Evolutionary conservation across 2,888 invertebrate species (phyloP).

Genomic region (Neelides folsomi): DNA sequence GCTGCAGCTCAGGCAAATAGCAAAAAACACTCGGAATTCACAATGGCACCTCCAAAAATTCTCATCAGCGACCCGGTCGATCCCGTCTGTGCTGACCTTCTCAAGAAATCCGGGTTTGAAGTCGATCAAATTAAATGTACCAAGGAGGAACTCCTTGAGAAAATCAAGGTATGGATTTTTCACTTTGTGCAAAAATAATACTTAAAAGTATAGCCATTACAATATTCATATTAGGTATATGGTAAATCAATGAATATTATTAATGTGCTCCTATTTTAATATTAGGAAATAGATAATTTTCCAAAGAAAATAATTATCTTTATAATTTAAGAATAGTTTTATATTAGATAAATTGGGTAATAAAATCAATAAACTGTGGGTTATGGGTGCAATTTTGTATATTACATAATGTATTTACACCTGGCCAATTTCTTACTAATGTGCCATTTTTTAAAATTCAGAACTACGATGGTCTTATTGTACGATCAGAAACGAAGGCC

Average conservation of each 20-base stretch:
- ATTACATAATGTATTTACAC: not conserved
- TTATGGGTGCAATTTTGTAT: too few relatives aligned
- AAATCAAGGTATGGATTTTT: slow-evolving; percentile 57
- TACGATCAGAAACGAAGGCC: slow-evolving; percentile 88
- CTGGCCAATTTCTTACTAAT: not conserved
- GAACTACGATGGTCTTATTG: slow-evolving; percentile 81
- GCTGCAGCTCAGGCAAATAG: too few relatives aligned
- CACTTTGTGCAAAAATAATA: not conserved
- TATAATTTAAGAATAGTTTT: too few relatives aligned
- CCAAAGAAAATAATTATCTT: too few relatives aligned
- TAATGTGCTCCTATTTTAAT: slow-evolving; percentile 3
- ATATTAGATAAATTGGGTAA: too few relatives aligned
- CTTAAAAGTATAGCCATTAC: not conserved
- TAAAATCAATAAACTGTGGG: too few relatives aligned
- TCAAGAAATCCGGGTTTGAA: slow-evolving; percentile 60
- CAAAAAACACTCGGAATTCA: not conserved
- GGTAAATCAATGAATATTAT: not conserved
- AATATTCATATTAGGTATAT: not conserved
- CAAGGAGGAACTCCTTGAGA: slow-evolving; percentile 62
- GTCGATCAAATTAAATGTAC: slow-evolving; percentile 66
- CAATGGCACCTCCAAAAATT: slow-evolving; percentile 37
- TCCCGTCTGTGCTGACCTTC: slow-evolving; percentile 64
- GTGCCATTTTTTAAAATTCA: slow-evolving; percentile 39
- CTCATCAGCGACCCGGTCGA: slow-evolving; percentile 89
- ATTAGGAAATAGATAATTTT: not conserved